phyloP scores from a whole-genome alignment of 2,797 vertebrate species.

The Cyclura pinguis region DNA sequence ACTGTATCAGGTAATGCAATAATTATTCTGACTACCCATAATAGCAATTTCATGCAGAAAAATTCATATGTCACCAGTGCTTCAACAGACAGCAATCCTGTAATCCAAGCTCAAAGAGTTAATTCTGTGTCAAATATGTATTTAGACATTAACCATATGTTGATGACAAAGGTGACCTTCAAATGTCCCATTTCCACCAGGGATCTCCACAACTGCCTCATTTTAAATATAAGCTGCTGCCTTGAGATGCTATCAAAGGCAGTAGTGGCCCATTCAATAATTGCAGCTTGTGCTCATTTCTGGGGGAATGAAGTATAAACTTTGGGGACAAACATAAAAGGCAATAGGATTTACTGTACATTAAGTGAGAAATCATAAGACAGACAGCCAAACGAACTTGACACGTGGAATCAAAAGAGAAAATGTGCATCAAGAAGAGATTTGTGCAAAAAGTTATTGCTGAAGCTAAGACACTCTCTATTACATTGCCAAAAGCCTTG shows the following conservation, averaged over 20 bases:
- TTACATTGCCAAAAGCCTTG: constrained; percentile 36
- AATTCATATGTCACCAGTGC: not conserved
- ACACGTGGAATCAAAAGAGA: constrained; percentile 66
- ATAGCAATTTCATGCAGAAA: not conserved
- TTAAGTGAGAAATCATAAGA: constrained; percentile 16
- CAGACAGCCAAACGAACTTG: constrained; percentile 51
- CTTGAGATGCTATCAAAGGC: not conserved
- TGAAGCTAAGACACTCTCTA: not conserved
- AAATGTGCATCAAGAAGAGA: constrained; percentile 62
- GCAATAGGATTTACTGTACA: not conserved
- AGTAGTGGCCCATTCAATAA: not conserved
- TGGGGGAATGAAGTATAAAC: not conserved
- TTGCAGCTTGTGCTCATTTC: not conserved
- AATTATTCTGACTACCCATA: not conserved
- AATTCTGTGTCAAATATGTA: not conserved
- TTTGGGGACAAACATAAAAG: rapidly evolving
- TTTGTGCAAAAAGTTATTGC: constrained; percentile 43
- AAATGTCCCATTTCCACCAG: not conserved
- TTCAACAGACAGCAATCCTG: not conserved
- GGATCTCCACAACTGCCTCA: not conserved
- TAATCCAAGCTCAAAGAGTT: not conserved
- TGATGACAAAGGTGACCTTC: not conserved
- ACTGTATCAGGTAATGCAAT: too few relatives aligned
- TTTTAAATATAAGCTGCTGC: constrained; percentile 11
- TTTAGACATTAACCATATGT: constrained; percentile 9